Percentiles rank a stretch among this genome's conserved stretches.
These are phyloP conservation scores for Ctenodactylus gundi DNA, from an alignment of 2,113 vertebrate genomes.

Conservation along the genomic window DNA sequence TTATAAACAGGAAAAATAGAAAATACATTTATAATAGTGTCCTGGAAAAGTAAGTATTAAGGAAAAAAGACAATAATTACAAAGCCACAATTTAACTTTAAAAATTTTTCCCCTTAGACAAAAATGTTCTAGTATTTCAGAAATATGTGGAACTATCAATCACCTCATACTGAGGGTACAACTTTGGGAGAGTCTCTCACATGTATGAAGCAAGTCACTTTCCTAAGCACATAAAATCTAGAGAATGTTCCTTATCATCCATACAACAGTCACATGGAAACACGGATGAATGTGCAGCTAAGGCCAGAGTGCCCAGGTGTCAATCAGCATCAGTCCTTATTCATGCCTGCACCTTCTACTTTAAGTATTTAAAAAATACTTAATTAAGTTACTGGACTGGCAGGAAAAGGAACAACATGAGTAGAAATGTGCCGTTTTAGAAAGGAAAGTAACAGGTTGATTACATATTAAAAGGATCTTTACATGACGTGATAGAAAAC, in stretches of 20 bases:
- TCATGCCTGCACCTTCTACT: not conserved
- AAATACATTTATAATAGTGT: not conserved
- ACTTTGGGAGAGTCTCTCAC: not conserved
- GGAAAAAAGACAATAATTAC: not conserved
- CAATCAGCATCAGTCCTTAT: not conserved
- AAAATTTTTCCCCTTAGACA: not conserved
- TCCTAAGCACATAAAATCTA: not conserved
- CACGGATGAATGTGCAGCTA: not conserved
- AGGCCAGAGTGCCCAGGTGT: not conserved
- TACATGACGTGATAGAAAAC: constrained; percentile 20
- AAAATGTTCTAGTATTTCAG: not conserved
- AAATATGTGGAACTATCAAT: not conserved
- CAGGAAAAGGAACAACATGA: not conserved
- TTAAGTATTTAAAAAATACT: constrained; percentile 18
- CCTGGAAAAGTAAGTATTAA: not conserved
- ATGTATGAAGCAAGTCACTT: not conserved
- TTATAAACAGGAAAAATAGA: constrained; percentile 1
- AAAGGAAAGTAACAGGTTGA: not conserved
- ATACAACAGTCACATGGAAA: not conserved
- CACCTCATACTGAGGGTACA: not conserved
- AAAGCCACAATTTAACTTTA: not conserved
- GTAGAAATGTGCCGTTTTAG: not conserved
- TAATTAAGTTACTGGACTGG: not conserved
- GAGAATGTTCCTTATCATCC: not conserved
- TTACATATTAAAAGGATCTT: not conserved